A percentile compares a stretch with the other conserved stretches of the same genome.
phyloP scores from a whole-genome alignment of 92 coral and sea anemone genomes.

The Porites rus region DNA sequence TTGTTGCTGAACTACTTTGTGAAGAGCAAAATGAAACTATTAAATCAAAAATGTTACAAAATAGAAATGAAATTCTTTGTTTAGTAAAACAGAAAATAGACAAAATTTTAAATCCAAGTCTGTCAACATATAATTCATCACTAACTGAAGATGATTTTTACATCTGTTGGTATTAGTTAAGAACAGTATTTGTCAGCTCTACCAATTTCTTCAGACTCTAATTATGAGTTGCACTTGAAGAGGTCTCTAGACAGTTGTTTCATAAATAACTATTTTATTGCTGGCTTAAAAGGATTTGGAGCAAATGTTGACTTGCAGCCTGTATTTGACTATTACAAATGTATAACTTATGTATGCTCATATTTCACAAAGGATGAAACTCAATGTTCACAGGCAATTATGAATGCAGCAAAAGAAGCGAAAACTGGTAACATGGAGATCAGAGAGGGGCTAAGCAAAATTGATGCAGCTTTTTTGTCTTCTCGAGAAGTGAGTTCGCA shows the following conservation, averaged over 20 bases:
- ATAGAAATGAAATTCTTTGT: constrained; percentile 38
- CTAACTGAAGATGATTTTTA: constrained; percentile 9
- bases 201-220: constrained; percentile 1
- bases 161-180: background rate
- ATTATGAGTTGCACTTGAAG: background rate
- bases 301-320: constrained; percentile 74
- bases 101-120: background rate
- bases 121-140: background rate
- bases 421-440: constrained; percentile 40
- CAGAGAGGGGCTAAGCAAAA: constrained; percentile 56
- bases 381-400: constrained; percentile 49
- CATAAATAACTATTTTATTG: constrained; percentile 5
- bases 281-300: constrained; percentile 61
- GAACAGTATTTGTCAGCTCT: constrained; percentile 7
- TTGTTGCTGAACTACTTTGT: constrained; percentile 41
- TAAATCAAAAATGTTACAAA: constrained; percentile 22
- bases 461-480: constrained; percentile 75
- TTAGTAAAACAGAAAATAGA: constrained; percentile 48
- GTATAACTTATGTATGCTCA: constrained; percentile 50
- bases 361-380: constrained; percentile 31
- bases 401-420: constrained; percentile 68
- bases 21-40: constrained; percentile 17
- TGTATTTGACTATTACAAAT: constrained; percentile 56
- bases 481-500: constrained; percentile 74
- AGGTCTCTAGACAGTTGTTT: background rate